Evolutionary conservation across 1,140 invertebrate genomes (phyloP).

Genomic region (Oryzaephilus surinamensis): DNA sequence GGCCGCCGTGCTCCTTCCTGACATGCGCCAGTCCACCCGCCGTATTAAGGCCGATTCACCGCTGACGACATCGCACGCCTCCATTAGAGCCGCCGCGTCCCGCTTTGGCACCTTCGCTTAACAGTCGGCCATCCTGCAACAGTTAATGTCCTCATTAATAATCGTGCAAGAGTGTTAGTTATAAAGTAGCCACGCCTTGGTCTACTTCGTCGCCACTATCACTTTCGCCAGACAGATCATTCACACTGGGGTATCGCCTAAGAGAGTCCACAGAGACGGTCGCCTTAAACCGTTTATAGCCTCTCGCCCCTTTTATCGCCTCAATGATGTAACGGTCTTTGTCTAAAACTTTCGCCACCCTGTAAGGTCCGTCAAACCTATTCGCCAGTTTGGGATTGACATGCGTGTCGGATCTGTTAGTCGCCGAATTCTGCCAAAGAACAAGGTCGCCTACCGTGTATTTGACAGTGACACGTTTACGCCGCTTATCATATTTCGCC

Average conservation of each 20-base stretch:
- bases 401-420: slow-evolving; percentile 3
- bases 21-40: too few species aligned
- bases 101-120: too few species aligned
- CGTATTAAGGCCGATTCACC: too few species aligned
- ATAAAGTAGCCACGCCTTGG: not conserved
- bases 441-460: slow-evolving; percentile 14
- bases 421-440: slow-evolving; percentile 6
- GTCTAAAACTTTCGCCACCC: slow-evolving; percentile 23
- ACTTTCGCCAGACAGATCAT: not conserved
- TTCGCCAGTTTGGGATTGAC: slow-evolving; percentile 8
- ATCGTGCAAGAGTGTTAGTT: slow-evolving; percentile 2
- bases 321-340: slow-evolving; percentile 28
- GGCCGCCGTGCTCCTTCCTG: too few species aligned
- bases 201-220: not conserved
- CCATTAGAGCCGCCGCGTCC: too few species aligned
- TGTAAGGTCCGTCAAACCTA: slow-evolving; percentile 19
- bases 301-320: slow-evolving; percentile 7
- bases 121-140: slow-evolving; percentile 12
- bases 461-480: slow-evolving; percentile 7
- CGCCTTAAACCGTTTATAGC: slow-evolving; percentile 11
- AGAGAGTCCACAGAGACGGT: slow-evolving; percentile 6
- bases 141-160: slow-evolving; percentile 13
- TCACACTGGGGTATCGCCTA: slow-evolving; percentile 5
- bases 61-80: too few species aligned
- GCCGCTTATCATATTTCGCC: slow-evolving; percentile 7